These are phyloP conservation scores for Enteromius anoplus DNA, from an alignment of 2,797 vertebrate genomes.

Conservation along the genomic window DNA sequence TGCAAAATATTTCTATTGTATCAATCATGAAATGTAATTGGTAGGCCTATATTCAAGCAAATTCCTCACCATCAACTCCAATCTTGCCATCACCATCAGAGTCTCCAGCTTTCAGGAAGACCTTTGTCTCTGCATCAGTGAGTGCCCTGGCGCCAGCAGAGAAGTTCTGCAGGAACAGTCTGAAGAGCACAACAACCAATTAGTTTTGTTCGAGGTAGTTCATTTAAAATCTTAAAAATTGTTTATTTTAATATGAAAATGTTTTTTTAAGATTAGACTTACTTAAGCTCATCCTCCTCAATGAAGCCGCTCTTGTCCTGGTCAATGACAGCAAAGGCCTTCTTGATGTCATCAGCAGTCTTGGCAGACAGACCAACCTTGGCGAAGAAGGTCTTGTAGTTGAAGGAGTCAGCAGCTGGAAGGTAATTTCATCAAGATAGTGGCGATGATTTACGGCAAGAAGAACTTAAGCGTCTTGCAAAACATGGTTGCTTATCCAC, in stretches of 20 bases:
- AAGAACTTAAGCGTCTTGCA: neutral
- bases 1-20: neutral
- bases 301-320: slow-evolving; percentile 74
- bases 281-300: slow-evolving; percentile 76
- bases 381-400: slow-evolving; percentile 74
- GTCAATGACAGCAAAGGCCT: slow-evolving; percentile 73
- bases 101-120: slow-evolving; percentile 69
- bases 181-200: slow-evolving; percentile 40
- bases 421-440: slow-evolving; percentile 10
- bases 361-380: slow-evolving; percentile 72
- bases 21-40: neutral
- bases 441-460: too few relatives aligned
- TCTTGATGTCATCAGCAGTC: slow-evolving; percentile 65
- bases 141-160: slow-evolving; percentile 67
- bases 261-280: slow-evolving; percentile 44
- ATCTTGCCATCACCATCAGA: slow-evolving; percentile 71
- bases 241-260: neutral
- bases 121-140: slow-evolving; percentile 69
- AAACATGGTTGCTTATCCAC: neutral
- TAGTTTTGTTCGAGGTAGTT: neutral
- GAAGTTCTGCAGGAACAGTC: slow-evolving; percentile 73
- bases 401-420: slow-evolving; percentile 72
- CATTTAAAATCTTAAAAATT: neutral
- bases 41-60: neutral
- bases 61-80: slow-evolving; percentile 65